Evolutionary conservation across 2,113 vertebrate genomes (phyloP), one percentile per base, ranked within the genome.

Genomic region (Patagioenas fasciata): DNA sequence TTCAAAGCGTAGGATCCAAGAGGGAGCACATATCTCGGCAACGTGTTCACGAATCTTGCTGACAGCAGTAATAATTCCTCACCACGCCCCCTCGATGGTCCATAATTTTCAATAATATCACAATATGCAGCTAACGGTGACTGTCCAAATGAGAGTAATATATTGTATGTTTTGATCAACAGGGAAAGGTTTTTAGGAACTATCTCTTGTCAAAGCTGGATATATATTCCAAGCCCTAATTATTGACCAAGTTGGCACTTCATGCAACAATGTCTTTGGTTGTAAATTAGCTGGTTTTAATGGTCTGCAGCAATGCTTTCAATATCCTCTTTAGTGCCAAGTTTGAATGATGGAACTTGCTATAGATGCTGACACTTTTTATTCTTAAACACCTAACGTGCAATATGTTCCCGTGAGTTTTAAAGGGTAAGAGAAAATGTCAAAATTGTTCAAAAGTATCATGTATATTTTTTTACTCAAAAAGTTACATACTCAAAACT

Each of bases 391-490:
- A 96, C 97, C 96, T 95, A 95, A 95, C 74, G 88, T 94, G 94
- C 96, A 91, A 85, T 89, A 60, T 4, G 88, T 36, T 97, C 97
- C 97, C 94, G 40, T 13, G 96, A 97, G 97, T 90, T 97, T 97
- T 97, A 97, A 97, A 97, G 97, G 97, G 97, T 97, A 97, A 97
- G 94, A 96, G 86, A 97, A 97, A 97, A 97, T 97, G 97, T 97
- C 97, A 97, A 94, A 97, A 97, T 94, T 97, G 97, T 96, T 97
- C 97, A 96, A 96, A 97, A 97, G 96, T 97, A 95, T 97, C 97
- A 96, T 97, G 97, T 96, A 94, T 97, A 97, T 96, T 53, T 95
- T 97, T 96, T 95, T 81, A 94, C 95, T 97, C 83, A 36, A 89
- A 96, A 97, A 97, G 95, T 97, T 97, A 96, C 96, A 96, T 96